phyloP scores from a whole-genome alignment of 2,888 invertebrate species.

The Spisula solida region DNA sequence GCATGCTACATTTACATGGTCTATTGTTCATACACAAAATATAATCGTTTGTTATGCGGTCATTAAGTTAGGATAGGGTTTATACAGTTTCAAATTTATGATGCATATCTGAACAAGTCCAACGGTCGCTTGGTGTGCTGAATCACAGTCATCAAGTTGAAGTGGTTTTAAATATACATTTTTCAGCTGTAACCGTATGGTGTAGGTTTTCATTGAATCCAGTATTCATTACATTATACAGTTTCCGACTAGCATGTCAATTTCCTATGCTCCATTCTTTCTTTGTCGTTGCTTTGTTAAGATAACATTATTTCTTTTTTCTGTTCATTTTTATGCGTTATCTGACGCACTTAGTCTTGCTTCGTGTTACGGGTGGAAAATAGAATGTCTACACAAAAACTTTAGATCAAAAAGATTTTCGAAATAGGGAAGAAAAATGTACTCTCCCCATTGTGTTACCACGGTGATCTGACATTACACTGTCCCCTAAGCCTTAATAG shows the following conservation, averaged over 20 bases:
- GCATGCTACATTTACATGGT: constrained; percentile 30
- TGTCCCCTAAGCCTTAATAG: neutral
- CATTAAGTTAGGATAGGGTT: constrained; percentile 46
- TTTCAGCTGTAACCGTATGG: constrained; percentile 15
- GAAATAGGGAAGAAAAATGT: neutral
- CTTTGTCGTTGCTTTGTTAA: neutral
- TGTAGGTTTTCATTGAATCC: constrained; percentile 8
- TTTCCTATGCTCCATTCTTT: neutral
- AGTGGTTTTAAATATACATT: constrained; percentile 6
- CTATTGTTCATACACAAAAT: constrained; percentile 48
- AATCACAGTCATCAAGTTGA: constrained; percentile 4
- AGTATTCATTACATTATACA: constrained; percentile 30
- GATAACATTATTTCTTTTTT: constrained; percentile 22
- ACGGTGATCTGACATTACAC: neutral
- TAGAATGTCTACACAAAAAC: constrained; percentile 10
- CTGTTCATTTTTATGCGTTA: constrained; percentile 8
- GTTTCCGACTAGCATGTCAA: constrained; percentile 36
- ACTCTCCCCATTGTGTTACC: neutral
- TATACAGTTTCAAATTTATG: constrained; percentile 55
- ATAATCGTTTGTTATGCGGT: constrained; percentile 52
- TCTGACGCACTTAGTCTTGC: neutral
- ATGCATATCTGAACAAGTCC: constrained; percentile 39
- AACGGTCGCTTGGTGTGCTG: constrained; percentile 30
- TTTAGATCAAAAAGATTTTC: constrained; percentile 6
- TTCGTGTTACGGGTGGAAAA: constrained; percentile 5